A percentile compares a stretch with the other conserved stretches of the same genome.
These are phyloP conservation scores for Dipodomys ordii DNA, from an alignment of 2,113 vertebrate species.

Conservation along the genomic window DNA sequence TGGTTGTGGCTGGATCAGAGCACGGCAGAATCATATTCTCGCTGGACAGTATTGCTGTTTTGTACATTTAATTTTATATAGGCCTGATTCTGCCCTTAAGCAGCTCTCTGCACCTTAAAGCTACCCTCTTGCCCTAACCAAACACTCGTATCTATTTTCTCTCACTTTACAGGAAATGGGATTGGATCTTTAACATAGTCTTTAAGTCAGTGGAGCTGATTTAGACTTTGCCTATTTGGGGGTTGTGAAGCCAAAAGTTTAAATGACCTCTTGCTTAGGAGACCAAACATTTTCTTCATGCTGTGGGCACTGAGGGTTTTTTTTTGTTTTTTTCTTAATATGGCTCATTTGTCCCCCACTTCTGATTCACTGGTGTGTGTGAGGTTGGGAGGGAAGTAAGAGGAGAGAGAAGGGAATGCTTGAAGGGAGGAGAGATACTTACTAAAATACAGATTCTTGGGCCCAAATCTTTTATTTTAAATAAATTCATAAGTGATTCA, in stretches of 20 bases:
- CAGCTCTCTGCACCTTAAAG: slow-evolving; percentile 55
- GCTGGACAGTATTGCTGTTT: slow-evolving; percentile 36
- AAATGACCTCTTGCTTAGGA: not conserved
- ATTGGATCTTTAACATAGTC: slow-evolving; percentile 32
- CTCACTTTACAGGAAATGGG: slow-evolving; percentile 12
- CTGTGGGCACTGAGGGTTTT: not conserved
- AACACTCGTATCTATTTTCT: not conserved
- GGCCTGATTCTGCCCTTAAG: slow-evolving; percentile 62
- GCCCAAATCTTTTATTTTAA: slow-evolving; percentile 10
- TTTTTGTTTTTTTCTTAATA: slow-evolving; percentile 25
- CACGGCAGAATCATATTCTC: slow-evolving; percentile 52
- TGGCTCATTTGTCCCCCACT: not conserved
- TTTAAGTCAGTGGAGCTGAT: slow-evolving; percentile 44
- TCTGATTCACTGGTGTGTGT: not conserved
- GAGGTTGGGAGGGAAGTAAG: not conserved
- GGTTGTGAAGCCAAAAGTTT: not conserved
- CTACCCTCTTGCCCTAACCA: not conserved
- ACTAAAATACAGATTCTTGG: slow-evolving; percentile 34
- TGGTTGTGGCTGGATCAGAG: slow-evolving; percentile 64
- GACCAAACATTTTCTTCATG: not conserved
- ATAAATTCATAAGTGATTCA: not conserved
- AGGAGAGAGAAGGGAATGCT: not conserved
- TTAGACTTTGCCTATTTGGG: not conserved
- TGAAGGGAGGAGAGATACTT: not conserved
- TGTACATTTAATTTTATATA: slow-evolving; percentile 66